Conservation (phyloP, 2,888 invertebrate genomes). For the Agrotis clavis region DNA sequence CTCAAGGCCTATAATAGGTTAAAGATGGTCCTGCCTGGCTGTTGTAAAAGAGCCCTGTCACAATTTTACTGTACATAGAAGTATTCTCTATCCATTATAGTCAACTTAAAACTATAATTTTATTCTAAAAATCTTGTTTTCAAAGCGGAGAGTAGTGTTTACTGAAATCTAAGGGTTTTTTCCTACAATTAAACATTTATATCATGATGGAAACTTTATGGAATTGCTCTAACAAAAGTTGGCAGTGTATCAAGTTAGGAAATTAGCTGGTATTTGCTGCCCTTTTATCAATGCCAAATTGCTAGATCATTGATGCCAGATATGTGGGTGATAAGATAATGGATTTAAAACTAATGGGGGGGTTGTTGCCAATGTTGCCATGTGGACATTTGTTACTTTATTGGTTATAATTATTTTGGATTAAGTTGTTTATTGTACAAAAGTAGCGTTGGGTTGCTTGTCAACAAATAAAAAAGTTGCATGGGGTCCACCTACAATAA, state of each 20-base stretch:
- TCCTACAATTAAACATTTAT: neutral
- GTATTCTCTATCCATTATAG: neutral
- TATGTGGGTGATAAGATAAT: slow-evolving; percentile 6
- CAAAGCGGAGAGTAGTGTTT: neutral
- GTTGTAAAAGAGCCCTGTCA: neutral
- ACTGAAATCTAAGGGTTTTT: neutral
- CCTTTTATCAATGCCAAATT: slow-evolving; percentile 38
- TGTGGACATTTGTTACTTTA: neutral
- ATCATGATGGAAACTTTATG: neutral
- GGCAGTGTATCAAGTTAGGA: slow-evolving; percentile 16
- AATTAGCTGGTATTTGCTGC: slow-evolving; percentile 14
- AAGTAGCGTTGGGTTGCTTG: neutral
- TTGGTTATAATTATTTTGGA: neutral
- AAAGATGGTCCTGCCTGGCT: too few relatives aligned
- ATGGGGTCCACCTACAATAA: neutral
- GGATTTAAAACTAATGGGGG: slow-evolving; percentile 2
- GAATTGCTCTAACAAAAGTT: neutral
- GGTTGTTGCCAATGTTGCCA: slow-evolving; percentile 32
- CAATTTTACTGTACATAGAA: neutral
- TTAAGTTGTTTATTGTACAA: too few relatives aligned
- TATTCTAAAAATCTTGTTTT: neutral
- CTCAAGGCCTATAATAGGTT: too few relatives aligned
- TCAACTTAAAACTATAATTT: neutral
- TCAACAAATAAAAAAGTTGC: neutral
- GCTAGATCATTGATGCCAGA: slow-evolving; percentile 12